Percentiles rank a stretch among this genome's conserved stretches.
Evolutionary conservation across 2,888 invertebrate genomes (phyloP).

Genomic region (Cremastinae sp.): DNA sequence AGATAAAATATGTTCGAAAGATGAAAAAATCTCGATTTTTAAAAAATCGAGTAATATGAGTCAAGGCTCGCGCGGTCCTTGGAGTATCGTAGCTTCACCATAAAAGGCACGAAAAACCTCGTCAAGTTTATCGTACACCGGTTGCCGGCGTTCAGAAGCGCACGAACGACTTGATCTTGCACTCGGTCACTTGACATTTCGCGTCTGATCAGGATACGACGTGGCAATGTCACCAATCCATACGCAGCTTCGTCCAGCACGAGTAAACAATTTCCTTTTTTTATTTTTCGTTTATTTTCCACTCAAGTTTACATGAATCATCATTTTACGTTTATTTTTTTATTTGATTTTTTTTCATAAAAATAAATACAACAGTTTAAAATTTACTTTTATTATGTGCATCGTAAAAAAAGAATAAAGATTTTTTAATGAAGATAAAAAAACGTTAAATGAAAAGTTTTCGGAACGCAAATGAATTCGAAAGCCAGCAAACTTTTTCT

Average conservation of each 20-base stretch:
- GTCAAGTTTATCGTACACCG: constrained; percentile 46
- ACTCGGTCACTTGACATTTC: constrained; percentile 50
- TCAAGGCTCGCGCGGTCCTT: constrained; percentile 77
- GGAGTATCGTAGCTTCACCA: constrained; percentile 73
- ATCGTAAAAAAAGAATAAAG: too few species aligned
- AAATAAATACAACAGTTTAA: too few species aligned
- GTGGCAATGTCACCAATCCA: constrained; percentile 53
- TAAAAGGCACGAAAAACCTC: constrained; percentile 72
- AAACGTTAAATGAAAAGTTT: too few species aligned
- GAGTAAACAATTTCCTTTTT: constrained; percentile 20
- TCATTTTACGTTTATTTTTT: too few species aligned
- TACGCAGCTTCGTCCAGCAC: constrained; percentile 42
- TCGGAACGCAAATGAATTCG: too few species aligned
- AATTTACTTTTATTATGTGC: too few species aligned
- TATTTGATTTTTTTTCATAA: too few species aligned
- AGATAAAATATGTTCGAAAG: too few species aligned
- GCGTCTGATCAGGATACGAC: constrained; percentile 47
- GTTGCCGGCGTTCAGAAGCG: constrained; percentile 39
- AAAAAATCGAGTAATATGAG: constrained; percentile 61
- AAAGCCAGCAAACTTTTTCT: too few species aligned
- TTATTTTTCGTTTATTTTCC: background rate
- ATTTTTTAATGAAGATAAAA: too few species aligned
- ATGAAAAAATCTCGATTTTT: too few species aligned
- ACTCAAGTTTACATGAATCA: too few species aligned
- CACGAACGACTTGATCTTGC: constrained; percentile 57